Evolutionary conservation across 2,113 vertebrate genomes (phyloP).

Genomic region (Muntiacus muntjak): DNA sequence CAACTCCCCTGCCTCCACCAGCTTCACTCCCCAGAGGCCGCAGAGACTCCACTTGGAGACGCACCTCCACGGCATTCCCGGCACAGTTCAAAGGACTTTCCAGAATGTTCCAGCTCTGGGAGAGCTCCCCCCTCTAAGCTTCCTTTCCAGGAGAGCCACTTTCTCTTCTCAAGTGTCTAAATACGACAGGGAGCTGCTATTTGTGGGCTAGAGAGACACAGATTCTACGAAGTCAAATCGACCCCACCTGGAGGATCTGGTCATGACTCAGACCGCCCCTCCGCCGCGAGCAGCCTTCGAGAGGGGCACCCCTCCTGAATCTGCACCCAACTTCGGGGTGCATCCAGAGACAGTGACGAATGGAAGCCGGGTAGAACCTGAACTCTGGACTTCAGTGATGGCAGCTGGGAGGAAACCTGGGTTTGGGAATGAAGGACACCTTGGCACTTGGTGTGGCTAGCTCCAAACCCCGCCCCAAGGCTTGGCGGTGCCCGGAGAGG

Average conservation of each 20-base stretch:
- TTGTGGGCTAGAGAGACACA: neutral
- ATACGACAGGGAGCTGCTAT: neutral
- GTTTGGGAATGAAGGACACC: neutral
- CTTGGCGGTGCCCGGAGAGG: neutral
- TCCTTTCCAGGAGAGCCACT: neutral
- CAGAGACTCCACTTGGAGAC: no score
- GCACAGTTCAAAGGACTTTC: neutral
- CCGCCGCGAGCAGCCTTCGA: rapidly evolving
- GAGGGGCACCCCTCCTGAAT: no score
- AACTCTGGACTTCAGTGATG: neutral
- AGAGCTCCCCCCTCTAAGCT: neutral
- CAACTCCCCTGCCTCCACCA: neutral
- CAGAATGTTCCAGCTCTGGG: neutral
- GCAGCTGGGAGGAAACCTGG: neutral
- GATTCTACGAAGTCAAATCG: neutral
- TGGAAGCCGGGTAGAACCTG: neutral
- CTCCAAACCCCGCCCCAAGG: neutral
- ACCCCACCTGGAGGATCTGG: rapidly evolving
- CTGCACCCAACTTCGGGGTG: neutral
- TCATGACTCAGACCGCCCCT: rapidly evolving
- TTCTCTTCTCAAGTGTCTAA: neutral
- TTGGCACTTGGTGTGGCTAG: neutral
- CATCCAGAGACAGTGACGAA: neutral
- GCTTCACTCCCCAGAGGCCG: neutral
- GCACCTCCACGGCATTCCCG: neutral